Base-by-base conservation (phyloP, 2,797 vertebrate species). In the Oreonectes daqikongensis region DNA sequence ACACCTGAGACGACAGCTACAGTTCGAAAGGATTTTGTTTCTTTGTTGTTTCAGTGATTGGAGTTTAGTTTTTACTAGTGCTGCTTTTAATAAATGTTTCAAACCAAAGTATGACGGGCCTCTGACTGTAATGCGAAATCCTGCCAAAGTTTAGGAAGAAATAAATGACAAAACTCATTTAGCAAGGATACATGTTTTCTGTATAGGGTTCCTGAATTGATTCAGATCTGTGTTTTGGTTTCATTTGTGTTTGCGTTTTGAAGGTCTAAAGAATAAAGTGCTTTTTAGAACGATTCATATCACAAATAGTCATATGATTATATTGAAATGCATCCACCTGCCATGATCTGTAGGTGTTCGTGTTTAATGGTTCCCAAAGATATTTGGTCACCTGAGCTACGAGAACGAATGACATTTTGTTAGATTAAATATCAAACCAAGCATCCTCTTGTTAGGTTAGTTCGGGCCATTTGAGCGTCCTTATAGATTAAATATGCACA, bases 21-120 rank as follows among this genome's bases (percentile, higher is more conserved):
- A n/a, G 2, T 26, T 12, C 59, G 48, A 30, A 55, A 28, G 24
- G 55, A 44, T 68, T 35, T 32, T 55, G 17, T 78, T 61, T 66
- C 59, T 48, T 46, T 72, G 53, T 48, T 24, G 35, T 75, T 3
- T 40, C 40, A 69, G n/a, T 30, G 4, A 1, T 7, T 32, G 48
- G n/a, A 48, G 18, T 14, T 67, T 66, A 1, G 7, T 59, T 11
- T 42, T 42, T 42, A 32, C 3, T 32, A 6, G 3, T 32, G 40
- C 18, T 28, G 18, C 2, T 48, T 9, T 61, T 48, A 55, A 1
- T 26, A 15, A 24, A 10, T 60, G 57, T 60, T 18, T 32, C 57
- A n/a, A 26, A 30, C 15, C 60, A 26, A 32, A 59, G 48, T 52
- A 15, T 38, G 5, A 73, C 60, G 28, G 69, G 30, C 28, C 30